Percentiles rank a stretch among this genome's conserved stretches.
These are phyloP conservation scores for Conops quadrifasciatus DNA, from an alignment of 2,888 invertebrate genomes.

Conservation along the genomic window DNA sequence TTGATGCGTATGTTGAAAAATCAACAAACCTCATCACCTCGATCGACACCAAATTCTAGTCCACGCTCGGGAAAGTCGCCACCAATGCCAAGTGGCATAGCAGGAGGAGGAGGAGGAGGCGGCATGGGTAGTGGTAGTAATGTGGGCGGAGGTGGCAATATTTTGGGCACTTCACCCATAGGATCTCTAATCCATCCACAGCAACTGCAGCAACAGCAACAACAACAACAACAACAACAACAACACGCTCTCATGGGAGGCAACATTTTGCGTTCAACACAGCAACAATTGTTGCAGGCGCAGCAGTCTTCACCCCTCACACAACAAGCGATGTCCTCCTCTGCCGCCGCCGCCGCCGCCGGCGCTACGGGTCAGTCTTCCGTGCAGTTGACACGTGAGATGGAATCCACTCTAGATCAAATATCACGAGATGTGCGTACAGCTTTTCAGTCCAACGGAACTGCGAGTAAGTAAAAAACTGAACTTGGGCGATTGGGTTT, in stretches of 20 bases:
- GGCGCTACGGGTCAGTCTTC: conserved; percentile 43
- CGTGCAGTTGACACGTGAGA: conserved; percentile 52
- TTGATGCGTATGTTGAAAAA: conserved; percentile 97
- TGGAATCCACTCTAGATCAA: conserved; percentile 59
- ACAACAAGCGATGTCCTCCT: conserved; percentile 51
- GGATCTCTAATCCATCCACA: conserved; percentile 58
- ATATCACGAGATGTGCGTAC: conserved; percentile 58
- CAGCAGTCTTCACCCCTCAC: conserved; percentile 51
- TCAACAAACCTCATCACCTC: conserved; percentile 82
- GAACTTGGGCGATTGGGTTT: no score
- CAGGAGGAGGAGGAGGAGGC: conserved; percentile 46
- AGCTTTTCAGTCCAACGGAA: conserved; percentile 61
- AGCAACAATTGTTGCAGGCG: conserved; percentile 50
- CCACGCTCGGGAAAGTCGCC: conserved; percentile 88
- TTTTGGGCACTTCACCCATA: conserved; percentile 54
- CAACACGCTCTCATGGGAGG: conserved; percentile 46
- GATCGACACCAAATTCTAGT: conserved; percentile 87
- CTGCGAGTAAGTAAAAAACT: conserved; percentile 60
- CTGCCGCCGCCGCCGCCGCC: conserved; percentile 41
- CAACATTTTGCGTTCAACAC: conserved; percentile 50
- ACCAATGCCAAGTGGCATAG: conserved; percentile 67
- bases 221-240: conserved; percentile 51
- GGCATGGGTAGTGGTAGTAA: conserved; percentile 36
- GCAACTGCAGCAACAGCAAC: conserved; percentile 51
- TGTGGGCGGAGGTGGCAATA: conserved; percentile 37